Evolutionary conservation across 2,113 vertebrate species (phyloP).

Genomic region (Anarrhichthys ocellatus): DNA sequence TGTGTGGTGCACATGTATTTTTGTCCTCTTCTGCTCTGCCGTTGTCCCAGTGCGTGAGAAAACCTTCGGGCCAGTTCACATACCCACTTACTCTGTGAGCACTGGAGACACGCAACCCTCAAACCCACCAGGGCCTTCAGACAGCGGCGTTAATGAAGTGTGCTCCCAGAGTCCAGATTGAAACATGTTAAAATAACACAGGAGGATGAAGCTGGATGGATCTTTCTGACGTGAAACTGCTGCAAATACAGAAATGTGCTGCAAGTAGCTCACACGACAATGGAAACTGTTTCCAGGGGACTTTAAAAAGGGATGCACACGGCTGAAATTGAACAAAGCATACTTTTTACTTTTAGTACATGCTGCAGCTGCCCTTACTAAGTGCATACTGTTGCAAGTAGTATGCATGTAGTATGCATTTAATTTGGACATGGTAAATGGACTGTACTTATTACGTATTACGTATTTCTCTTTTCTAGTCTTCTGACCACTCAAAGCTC

Average conservation of each 20-base stretch:
- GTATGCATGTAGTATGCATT: too few relatives aligned
- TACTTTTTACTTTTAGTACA: too few relatives aligned
- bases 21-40: slow-evolving; percentile 42
- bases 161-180: slow-evolving; percentile 17
- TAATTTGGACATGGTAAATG: too few relatives aligned
- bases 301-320: background rate
- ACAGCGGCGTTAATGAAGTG: slow-evolving; percentile 39
- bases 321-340: too few relatives aligned
- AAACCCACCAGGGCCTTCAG: slow-evolving; percentile 13
- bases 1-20: slow-evolving; percentile 46
- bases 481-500: too few relatives aligned
- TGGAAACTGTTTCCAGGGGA: background rate
- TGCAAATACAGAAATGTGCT: background rate
- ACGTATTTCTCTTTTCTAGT: too few relatives aligned
- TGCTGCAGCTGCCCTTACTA: too few relatives aligned
- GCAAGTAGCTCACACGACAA: background rate
- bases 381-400: too few relatives aligned
- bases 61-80: slow-evolving; percentile 11
- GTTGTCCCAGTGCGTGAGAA: slow-evolving; percentile 72
- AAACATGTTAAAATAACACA: slow-evolving; percentile 41
- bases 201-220: background rate
- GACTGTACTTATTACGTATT: too few relatives aligned
- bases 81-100: slow-evolving; percentile 35
- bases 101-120: slow-evolving; percentile 47
- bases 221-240: background rate